phyloP scores from a whole-genome alignment of 2,888 invertebrate species.

The Byasa hedistus region DNA sequence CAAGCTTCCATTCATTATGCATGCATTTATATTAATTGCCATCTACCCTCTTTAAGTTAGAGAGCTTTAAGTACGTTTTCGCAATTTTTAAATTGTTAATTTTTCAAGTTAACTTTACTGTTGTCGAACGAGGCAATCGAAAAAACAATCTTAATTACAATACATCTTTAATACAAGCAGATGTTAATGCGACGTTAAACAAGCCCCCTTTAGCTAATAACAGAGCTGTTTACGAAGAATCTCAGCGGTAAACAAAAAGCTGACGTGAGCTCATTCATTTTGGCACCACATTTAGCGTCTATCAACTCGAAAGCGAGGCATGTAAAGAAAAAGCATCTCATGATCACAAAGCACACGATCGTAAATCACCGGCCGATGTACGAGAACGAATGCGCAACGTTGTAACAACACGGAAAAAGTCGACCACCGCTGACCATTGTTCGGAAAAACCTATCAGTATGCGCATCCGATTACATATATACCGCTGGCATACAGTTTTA shows the following conservation, averaged over 20 bases:
- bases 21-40: no score
- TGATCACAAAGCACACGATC: constrained; percentile 63
- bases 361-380: constrained; percentile 63
- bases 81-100: no score
- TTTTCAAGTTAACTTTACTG: no score
- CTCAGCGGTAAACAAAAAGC: constrained; percentile 46
- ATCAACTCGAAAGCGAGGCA: constrained; percentile 63
- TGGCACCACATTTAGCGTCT: constrained; percentile 74
- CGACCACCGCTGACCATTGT: constrained; percentile 63
- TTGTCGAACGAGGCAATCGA: no score
- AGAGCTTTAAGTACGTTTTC: no score
- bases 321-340: constrained; percentile 63
- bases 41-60: no score
- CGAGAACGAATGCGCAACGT: constrained; percentile 43
- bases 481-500: constrained; percentile 54
- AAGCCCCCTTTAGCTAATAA: constrained; percentile 19
- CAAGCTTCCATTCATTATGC: no score
- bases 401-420: constrained; percentile 70
- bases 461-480: constrained; percentile 71
- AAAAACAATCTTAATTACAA: no score
- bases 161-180: constrained; percentile 1
- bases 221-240: constrained; percentile 30
- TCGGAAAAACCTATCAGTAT: constrained; percentile 73
- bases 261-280: constrained; percentile 68
- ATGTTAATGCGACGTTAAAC: constrained; percentile 19